These are phyloP conservation scores for Azemiops feae DNA, from an alignment of 2,113 vertebrate species.

Conservation along the genomic window DNA sequence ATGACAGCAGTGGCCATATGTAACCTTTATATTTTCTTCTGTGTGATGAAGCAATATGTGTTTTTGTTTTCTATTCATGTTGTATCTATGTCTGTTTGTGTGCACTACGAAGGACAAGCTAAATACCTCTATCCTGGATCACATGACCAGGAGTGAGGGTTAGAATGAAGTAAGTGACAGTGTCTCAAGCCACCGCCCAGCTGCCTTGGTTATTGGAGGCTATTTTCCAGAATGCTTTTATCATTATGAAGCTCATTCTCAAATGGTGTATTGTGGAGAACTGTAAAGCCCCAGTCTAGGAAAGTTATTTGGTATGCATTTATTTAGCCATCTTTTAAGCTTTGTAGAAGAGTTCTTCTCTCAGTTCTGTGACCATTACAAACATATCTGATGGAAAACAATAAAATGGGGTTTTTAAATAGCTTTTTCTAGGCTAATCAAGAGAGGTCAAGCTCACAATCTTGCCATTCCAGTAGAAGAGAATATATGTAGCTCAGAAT, in stretches of 20 bases:
- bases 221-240: not conserved
- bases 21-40: not conserved
- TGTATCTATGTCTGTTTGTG: not conserved
- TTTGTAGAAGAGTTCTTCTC: too few relatives aligned
- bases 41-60: not conserved
- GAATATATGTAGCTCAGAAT: not conserved
- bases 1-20: not conserved
- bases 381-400: too few relatives aligned
- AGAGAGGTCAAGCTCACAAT: not conserved
- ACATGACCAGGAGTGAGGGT: not conserved
- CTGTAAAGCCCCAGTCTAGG: not conserved
- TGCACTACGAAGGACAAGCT: not conserved
- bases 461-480: not conserved
- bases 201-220: not conserved
- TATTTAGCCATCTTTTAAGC: not conserved
- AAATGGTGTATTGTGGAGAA: not conserved
- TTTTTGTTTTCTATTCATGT: not conserved
- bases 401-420: too few relatives aligned
- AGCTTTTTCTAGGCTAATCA: not conserved
- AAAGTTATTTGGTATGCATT: not conserved
- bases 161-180: not conserved
- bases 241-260: not conserved
- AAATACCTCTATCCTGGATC: not conserved
- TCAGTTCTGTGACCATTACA: too few relatives aligned
- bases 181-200: not conserved